Conservation (phyloP, 2,888 invertebrate genomes). For the Hybos culiciformis region DNA sequence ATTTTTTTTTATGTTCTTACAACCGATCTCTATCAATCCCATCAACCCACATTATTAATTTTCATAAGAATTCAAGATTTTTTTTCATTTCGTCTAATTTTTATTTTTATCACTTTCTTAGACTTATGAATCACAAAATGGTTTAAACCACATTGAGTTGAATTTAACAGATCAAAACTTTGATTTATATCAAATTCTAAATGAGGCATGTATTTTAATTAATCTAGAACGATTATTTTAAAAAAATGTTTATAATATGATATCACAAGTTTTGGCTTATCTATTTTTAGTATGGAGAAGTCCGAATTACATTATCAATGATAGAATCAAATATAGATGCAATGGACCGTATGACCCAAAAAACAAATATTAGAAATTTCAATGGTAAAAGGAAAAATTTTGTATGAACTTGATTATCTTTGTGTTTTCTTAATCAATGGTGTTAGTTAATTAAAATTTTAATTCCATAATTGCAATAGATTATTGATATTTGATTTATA, state of each 20-base stretch:
- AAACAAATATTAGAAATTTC: slow-evolving; percentile 28
- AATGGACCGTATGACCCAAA: slow-evolving; percentile 32
- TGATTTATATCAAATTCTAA: neutral
- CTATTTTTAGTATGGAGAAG: slow-evolving; percentile 28
- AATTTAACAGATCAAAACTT: neutral
- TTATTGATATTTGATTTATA: too few species aligned
- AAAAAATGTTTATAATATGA: neutral
- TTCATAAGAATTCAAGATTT: too few species aligned
- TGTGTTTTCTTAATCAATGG: too few species aligned
- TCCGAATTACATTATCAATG: slow-evolving; percentile 26
- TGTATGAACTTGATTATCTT: too few species aligned
- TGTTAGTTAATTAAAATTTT: too few species aligned
- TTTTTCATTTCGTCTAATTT: too few species aligned
- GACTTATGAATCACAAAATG: neutral
- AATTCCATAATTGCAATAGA: too few species aligned
- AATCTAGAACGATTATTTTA: neutral
- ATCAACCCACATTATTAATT: too few species aligned
- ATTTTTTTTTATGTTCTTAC: too few species aligned
- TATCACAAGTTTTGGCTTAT: neutral
- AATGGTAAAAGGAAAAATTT: too few species aligned
- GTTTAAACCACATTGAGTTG: neutral
- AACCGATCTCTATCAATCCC: too few species aligned
- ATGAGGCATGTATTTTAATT: neutral
- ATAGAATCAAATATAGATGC: slow-evolving; percentile 29
- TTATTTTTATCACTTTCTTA: too few species aligned